A percentile compares a stretch with the other conserved stretches of the same genome.
Conservation (phyloP, 37 sponge, comb jelly and placozoan species). For the Cliona cf. orientalis region DNA sequence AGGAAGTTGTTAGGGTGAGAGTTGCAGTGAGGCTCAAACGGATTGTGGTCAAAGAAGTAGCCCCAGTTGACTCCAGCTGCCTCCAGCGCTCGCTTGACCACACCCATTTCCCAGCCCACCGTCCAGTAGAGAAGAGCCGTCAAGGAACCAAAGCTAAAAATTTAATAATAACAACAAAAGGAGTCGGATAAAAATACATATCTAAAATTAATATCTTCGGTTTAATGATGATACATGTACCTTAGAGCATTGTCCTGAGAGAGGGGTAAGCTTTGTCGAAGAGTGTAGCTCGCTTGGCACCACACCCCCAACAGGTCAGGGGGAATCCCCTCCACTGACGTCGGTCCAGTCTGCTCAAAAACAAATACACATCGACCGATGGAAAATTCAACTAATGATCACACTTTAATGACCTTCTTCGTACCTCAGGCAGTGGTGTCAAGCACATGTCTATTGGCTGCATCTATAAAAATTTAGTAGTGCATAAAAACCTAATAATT, state of each 20-base stretch:
- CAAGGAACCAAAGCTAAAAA: background rate
- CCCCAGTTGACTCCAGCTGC: slow-evolving; percentile 57
- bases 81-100: slow-evolving; percentile 18
- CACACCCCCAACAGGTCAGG: slow-evolving; percentile 13
- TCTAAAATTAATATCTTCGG: too few relatives aligned
- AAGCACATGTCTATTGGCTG: too few relatives aligned
- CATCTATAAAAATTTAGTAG: too few relatives aligned
- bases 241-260: too few relatives aligned
- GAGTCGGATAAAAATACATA: too few relatives aligned
- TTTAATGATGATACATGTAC: background rate
- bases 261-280: slow-evolving; percentile 4
- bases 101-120: slow-evolving; percentile 56
- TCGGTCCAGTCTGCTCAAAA: too few relatives aligned
- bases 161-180: background rate
- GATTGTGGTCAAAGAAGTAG: slow-evolving; percentile 72
- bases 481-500: too few relatives aligned
- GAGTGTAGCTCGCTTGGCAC: slow-evolving; percentile 22
- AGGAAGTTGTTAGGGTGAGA: slow-evolving; percentile 66
- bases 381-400: too few relatives aligned
- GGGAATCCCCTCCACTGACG: background rate
- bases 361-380: too few relatives aligned
- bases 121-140: slow-evolving; percentile 40
- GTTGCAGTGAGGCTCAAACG: slow-evolving; percentile 70
- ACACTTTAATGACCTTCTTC: too few relatives aligned
- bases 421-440: too few relatives aligned